Percentiles rank a stretch among this genome's conserved stretches.
Evolutionary conservation across 2,113 vertebrate species (phyloP).

Genomic region (Oreamnos americanus): DNA sequence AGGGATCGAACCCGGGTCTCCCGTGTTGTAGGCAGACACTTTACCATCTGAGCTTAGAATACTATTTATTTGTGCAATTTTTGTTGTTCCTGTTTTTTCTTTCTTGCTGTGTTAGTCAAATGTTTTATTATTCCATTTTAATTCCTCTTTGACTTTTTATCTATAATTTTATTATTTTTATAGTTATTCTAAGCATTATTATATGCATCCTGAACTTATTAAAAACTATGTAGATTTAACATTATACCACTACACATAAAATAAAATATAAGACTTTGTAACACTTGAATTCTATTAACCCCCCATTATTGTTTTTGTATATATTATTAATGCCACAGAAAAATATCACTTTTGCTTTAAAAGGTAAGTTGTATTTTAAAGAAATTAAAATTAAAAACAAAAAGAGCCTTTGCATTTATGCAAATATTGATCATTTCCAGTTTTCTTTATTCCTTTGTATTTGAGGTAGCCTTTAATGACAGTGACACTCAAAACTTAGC

Average conservation of each 20-base stretch:
- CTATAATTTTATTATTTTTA: neutral
- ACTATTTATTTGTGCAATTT: neutral
- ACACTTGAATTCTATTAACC: neutral
- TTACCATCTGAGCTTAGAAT: neutral
- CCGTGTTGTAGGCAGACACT: no score
- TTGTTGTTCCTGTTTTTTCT: neutral
- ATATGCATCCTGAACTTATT: neutral
- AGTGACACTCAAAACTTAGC: neutral
- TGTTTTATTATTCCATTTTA: neutral
- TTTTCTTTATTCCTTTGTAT: neutral
- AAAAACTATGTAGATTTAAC: neutral
- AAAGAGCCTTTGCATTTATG: neutral
- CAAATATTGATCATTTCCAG: neutral
- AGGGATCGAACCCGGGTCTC: no score
- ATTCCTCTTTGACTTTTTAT: neutral
- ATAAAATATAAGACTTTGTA: neutral
- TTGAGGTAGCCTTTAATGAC: neutral
- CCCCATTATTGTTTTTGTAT: neutral
- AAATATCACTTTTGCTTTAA: neutral
- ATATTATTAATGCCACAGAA: neutral
- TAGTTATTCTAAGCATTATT: slow-evolving; percentile 1
- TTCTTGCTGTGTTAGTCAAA: neutral
- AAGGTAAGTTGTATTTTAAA: neutral
- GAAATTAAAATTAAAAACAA: neutral
- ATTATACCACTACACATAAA: neutral